Evolutionary conservation across 1,140 invertebrate species (phyloP), one percentile per base, ranked within the genome.

Genomic region (Ceratoteleas bidentatus): DNA sequence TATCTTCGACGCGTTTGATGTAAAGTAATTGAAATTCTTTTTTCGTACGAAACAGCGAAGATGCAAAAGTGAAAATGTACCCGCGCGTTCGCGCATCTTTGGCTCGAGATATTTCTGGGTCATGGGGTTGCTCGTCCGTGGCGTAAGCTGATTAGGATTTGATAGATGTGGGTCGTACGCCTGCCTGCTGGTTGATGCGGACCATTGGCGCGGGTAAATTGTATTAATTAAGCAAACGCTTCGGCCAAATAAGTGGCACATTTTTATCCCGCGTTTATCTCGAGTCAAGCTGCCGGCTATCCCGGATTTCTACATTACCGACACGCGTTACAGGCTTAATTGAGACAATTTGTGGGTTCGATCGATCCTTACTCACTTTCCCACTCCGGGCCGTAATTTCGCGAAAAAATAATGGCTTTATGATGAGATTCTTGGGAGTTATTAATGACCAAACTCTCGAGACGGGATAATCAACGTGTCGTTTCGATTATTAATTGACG

Each of bases 101-200:
- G 36, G 34, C 66, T 75, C 53, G 49, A 65, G 3, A 66, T 81
- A 47, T 77, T 84, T 81, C 68, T 80, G 52, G 57, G 79, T 58
- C 76, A 84, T 50, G 57, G 56, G 54, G 52, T 70, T 70, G 64
- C 32, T 81, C 70, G 54, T 66, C 43, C 40, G 76, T 58, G 83
- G 73, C 60, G 78, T 75, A 76, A 79, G 72, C 80, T 69, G 79
- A 85, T 82, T 86, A 86, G 72, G 85, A 85, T 86, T 78, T 61
- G 40, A 84, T 75, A 66, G 54, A 86, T 85, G 57, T 80, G 61
- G 82, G 78, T 86, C 83, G 70, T 24, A 24, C 24, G 38, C 45
- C 34, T 68, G 62, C 24, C 24, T 79, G 77, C 36, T 78, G 56
- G 57, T 57, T 56, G 53, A 75, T 80, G 72, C 45, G 14, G 56